A percentile compares a stretch with the other conserved stretches of the same genome.
Evolutionary conservation across 2,113 vertebrate species (phyloP).

Genomic region (Mus spicilegus): DNA sequence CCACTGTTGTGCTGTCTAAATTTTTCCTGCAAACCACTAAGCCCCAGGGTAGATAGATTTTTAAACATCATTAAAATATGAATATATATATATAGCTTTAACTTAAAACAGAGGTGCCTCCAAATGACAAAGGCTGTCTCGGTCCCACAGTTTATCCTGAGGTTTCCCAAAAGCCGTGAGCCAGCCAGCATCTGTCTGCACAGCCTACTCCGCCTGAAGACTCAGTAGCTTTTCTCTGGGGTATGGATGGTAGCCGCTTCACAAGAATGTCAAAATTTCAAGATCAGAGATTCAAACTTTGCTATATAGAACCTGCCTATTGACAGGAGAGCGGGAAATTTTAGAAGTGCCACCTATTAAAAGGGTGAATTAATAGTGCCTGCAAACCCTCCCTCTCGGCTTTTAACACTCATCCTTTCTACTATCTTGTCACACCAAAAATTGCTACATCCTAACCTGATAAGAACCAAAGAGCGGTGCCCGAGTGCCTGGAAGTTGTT

Average conservation of each 20-base stretch:
- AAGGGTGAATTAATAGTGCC: not conserved
- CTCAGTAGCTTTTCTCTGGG: not conserved
- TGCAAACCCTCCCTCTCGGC: not conserved
- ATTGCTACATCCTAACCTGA: not conserved
- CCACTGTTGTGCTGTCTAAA: conserved; percentile 95
- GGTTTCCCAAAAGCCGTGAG: conserved; percentile 38
- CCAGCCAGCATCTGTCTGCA: not conserved
- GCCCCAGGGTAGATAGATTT: not conserved
- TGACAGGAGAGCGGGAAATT: not conserved
- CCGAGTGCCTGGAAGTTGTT: not conserved
- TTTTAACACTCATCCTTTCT: not conserved
- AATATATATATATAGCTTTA: not conserved
- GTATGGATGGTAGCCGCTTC: not conserved
- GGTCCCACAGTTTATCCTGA: conserved; percentile 2
- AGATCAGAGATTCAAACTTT: not conserved
- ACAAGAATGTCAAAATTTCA: not conserved
- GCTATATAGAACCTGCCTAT: not conserved
- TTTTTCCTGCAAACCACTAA: conserved; percentile 96
- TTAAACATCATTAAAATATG: conserved; percentile 23
- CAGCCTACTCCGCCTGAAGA: not conserved
- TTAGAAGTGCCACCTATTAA: not conserved
- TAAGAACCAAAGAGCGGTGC: not conserved
- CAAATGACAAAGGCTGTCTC: conserved; percentile 42
- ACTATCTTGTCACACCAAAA: not conserved
- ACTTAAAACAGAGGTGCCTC: conserved; percentile 18